These are phyloP conservation scores for Cyprinodon diabolis DNA, from an alignment of 2,797 vertebrate genomes.

Conservation along the genomic window DNA sequence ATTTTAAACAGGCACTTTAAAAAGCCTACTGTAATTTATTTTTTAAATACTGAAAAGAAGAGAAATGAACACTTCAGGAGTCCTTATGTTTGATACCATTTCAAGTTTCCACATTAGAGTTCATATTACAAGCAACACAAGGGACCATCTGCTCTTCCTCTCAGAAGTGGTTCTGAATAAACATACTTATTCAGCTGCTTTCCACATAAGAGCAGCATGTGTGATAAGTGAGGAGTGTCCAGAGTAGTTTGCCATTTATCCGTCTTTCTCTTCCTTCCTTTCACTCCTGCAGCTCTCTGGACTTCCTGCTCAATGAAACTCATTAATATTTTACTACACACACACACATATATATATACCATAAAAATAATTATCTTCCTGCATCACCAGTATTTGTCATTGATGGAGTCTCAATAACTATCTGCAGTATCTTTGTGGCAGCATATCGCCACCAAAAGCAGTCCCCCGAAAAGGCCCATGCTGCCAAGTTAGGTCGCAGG, in stretches of 20 bases:
- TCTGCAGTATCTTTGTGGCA: no score
- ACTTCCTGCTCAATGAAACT: constrained; percentile 40
- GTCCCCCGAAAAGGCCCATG: neutral
- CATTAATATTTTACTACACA: constrained; percentile 64
- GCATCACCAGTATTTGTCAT: neutral
- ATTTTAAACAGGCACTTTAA: no score
- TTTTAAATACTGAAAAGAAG: neutral
- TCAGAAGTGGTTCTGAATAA: neutral
- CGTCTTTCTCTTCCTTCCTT: constrained; percentile 20
- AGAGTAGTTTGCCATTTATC: constrained; percentile 38
- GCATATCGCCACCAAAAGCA: no score
- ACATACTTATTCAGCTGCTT: neutral
- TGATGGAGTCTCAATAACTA: neutral
- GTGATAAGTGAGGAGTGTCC: constrained; percentile 9
- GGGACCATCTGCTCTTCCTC: constrained; percentile 1
- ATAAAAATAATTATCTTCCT: constrained; percentile 13
- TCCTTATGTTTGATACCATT: neutral
- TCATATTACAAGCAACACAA: neutral
- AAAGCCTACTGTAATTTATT: neutral
- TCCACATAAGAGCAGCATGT: constrained; percentile 5
- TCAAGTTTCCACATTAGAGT: neutral
- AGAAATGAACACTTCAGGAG: neutral
- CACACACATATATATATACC: neutral
- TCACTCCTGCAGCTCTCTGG: constrained; percentile 47
- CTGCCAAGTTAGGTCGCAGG: neutral